A percentile compares a stretch with the other conserved stretches of the same genome.
Conservation (phyloP, 2,888 invertebrate species). For the Ochropacha duplaris region DNA sequence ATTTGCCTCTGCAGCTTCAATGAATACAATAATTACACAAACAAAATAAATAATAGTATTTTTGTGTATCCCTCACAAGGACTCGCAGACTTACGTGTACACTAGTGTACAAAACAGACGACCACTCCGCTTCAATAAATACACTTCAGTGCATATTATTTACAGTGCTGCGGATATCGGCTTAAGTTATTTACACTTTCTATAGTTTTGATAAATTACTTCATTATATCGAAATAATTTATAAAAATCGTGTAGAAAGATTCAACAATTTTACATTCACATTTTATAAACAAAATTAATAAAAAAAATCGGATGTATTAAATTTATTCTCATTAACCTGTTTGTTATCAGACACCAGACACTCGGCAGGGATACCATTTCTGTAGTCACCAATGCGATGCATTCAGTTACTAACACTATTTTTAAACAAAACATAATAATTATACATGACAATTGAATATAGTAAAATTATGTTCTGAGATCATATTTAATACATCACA, state of each 20-base stretch:
- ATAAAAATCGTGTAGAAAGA: conserved; percentile 13
- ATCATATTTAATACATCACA: conserved; percentile 88
- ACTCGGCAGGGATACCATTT: conserved; percentile 59
- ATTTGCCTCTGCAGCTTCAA: conserved; percentile 64
- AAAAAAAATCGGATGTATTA: conserved; percentile 76
- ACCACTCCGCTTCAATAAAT: conserved; percentile 55
- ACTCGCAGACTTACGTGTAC: conserved; percentile 31
- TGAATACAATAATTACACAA: conserved; percentile 42
- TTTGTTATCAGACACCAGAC: no score
- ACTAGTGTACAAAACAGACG: no score
- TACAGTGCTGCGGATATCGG: conserved; percentile 61
- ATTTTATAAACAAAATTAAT: conserved; percentile 33
- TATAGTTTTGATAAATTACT: neutral
- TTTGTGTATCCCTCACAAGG: conserved; percentile 63
- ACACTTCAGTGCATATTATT: conserved; percentile 59
- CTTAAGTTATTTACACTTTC: conserved; percentile 15
- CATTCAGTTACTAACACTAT: conserved; percentile 59
- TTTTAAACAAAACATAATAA: conserved; percentile 54
- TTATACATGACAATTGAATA: conserved; percentile 79
- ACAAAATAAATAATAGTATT: conserved; percentile 45
- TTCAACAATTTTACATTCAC: conserved; percentile 14
- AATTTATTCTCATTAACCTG: conserved; percentile 66
- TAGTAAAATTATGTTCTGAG: conserved; percentile 83
- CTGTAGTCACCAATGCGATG: conserved; percentile 27
- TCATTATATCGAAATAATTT: neutral